Evolutionary conservation across 2,888 invertebrate species (phyloP), one percentile per base, ranked within the genome.

Genomic region (Apantesis nais): DNA sequence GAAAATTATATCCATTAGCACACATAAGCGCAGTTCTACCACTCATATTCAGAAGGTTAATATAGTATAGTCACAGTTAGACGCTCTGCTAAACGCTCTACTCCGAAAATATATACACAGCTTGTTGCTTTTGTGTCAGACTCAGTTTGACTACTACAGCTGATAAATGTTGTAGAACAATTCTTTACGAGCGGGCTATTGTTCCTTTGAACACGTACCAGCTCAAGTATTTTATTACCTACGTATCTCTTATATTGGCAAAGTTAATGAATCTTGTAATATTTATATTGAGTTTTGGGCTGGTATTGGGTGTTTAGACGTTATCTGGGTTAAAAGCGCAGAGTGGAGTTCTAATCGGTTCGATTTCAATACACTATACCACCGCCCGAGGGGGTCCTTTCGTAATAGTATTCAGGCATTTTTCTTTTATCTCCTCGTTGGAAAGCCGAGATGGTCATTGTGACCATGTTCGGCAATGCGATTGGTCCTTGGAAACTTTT

Each of bases 111-210:
- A 55, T 73, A 34, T 34, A 48, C 55, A 19, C 7, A 48, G 39
- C 61, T 25, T 71, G 60, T 29, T 68, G 41, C 73, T 70, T 77
- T 62, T 68, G 66, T 70, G 72, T 62, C 71, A 68, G 31, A 44
- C 62, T 61, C 19, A 48, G 66, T 71, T 65, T 58, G 60, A 58
- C 70, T 74, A 64, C 66, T 70, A 37, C 58, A 39, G 34, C 61
- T 71, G 66, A 76, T 79, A 76, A 78, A 80, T 80, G 73, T 74
- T 72, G 65, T 71, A 67, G 66, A 70, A 78, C 67, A 68, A 64
- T 70, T 70, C 44, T 76, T 61, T 62, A 31, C 58, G 55, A 72
- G 55, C 39, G 48, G 16, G 29, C 67, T 62, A 66, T 78, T 80
- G 66, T 75, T 66, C 63, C 1, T 64, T 25, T 29, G 29, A 62